A percentile compares a stretch with the other conserved stretches of the same genome.
Conservation (phyloP, 2,797 vertebrate species). For the Sarcophilus harrisii region DNA sequence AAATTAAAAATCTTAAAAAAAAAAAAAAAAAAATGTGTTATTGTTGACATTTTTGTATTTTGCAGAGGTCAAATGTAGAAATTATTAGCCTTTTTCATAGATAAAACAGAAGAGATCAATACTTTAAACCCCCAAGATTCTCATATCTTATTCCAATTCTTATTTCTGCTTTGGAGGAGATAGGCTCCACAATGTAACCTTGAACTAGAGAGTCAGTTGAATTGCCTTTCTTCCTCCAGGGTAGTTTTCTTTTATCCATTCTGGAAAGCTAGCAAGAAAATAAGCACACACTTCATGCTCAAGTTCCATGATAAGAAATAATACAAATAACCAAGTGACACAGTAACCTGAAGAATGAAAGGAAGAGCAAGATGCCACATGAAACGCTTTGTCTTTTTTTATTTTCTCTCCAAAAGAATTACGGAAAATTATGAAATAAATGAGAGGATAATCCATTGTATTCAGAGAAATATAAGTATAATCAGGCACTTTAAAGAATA, state of each 20-base stretch:
- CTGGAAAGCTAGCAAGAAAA: not conserved
- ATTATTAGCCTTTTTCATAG: not conserved
- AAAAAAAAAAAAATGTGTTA: not conserved
- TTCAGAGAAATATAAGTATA: not conserved
- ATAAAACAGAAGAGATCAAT: not conserved
- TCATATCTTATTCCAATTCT: not conserved
- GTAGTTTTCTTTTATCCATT: not conserved
- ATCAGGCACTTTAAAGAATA: not conserved
- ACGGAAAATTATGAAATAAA: not conserved
- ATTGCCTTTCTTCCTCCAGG: not conserved
- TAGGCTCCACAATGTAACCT: not conserved
- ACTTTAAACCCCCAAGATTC: not conserved
- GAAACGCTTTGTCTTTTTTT: not conserved
- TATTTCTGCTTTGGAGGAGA: not conserved
- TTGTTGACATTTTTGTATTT: not conserved
- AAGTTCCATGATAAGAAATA: not conserved
- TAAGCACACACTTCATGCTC: not conserved
- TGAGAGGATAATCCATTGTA: fast-evolving
- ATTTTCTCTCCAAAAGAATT: not conserved
- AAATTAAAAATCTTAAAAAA: not conserved
- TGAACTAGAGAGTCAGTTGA: not conserved
- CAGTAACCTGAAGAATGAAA: not conserved
- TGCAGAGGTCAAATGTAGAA: not conserved
- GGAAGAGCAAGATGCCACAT: not conserved
- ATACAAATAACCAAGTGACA: too few species aligned